Percentiles rank a stretch among this genome's conserved stretches.
Conservation (phyloP, 2,888 invertebrate genomes). For the Cosmia pyralina region DNA sequence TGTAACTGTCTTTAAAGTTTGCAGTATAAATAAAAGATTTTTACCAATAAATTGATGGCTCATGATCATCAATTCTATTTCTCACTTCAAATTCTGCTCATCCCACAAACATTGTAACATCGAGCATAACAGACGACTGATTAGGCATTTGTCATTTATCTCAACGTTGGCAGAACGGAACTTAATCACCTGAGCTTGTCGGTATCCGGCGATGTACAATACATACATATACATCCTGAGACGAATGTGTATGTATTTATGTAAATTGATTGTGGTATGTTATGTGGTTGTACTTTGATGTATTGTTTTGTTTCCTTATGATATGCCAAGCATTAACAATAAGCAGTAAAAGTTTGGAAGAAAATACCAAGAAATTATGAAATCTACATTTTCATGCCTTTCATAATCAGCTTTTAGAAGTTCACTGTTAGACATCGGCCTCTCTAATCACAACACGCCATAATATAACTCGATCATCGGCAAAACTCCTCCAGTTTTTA, state of each 20-base stretch:
- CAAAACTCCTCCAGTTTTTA: too few relatives aligned
- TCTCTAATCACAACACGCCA: too few relatives aligned
- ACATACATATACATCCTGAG: slow-evolving; percentile 35
- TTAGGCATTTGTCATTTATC: slow-evolving; percentile 59
- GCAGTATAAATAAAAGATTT: neutral
- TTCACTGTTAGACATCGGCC: too few relatives aligned
- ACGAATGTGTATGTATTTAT: slow-evolving; percentile 52
- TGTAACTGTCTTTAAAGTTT: neutral
- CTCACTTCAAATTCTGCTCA: neutral
- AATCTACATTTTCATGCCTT: neutral
- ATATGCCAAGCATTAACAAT: neutral
- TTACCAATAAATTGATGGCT: neutral
- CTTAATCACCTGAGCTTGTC: slow-evolving; percentile 60
- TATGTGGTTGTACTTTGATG: neutral
- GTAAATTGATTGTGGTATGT: slow-evolving; percentile 39
- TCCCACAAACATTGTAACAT: slow-evolving; percentile 11
- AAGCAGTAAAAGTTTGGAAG: neutral
- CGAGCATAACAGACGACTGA: slow-evolving; percentile 45
- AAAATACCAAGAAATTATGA: too few relatives aligned
- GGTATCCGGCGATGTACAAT: slow-evolving; percentile 51
- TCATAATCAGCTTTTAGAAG: neutral
- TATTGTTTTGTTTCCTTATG: neutral
- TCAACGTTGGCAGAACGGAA: slow-evolving; percentile 56
- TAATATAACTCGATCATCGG: too few relatives aligned
- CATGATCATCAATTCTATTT: neutral